Conservation (phyloP, 1,140 invertebrate genomes). For the Psilanteris sp. region DNA sequence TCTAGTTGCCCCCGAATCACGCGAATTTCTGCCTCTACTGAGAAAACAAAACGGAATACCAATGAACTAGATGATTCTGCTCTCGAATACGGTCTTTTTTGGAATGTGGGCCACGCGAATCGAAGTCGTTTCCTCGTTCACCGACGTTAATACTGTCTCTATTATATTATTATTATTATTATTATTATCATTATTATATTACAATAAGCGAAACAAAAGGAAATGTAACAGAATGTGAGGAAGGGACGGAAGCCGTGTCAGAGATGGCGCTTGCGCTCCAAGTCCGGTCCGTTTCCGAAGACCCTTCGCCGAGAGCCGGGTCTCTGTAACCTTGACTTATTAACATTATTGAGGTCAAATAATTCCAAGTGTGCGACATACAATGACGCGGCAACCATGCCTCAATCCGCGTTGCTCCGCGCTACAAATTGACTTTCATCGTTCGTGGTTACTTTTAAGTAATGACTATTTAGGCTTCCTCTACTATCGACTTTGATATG, state of each 20-base stretch:
- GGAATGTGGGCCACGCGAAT: conserved; percentile 75
- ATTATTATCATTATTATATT: too few species aligned
- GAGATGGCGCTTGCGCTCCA: conserved; percentile 8
- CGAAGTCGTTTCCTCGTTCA: conserved; percentile 63
- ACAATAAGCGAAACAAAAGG: conserved; percentile 66
- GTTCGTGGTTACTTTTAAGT: conserved; percentile 18
- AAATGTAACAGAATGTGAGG: conserved; percentile 4
- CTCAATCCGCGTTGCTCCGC: conserved; percentile 33
- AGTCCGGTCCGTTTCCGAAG: conserved; percentile 1
- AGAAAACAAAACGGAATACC: conserved; percentile 28
- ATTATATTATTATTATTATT: too few species aligned
- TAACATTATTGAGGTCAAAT: conserved; percentile 10
- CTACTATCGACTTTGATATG: conserved; percentile 5
- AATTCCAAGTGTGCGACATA: conserved; percentile 38
- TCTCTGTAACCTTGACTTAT: not conserved
- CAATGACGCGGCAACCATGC: conserved; percentile 9
- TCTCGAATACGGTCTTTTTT: conserved; percentile 64
- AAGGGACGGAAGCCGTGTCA: not conserved
- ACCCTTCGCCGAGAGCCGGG: conserved; percentile 13
- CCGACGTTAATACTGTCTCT: conserved; percentile 75
- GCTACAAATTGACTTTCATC: conserved; percentile 40
- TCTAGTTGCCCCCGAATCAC: not conserved
- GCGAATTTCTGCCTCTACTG: not conserved
- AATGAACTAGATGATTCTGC: conserved; percentile 38
- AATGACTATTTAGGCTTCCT: conserved; percentile 10